These are phyloP conservation scores for Chlorodrepanis virens DNA, from an alignment of 2,113 vertebrate species.

Conservation along the genomic window DNA sequence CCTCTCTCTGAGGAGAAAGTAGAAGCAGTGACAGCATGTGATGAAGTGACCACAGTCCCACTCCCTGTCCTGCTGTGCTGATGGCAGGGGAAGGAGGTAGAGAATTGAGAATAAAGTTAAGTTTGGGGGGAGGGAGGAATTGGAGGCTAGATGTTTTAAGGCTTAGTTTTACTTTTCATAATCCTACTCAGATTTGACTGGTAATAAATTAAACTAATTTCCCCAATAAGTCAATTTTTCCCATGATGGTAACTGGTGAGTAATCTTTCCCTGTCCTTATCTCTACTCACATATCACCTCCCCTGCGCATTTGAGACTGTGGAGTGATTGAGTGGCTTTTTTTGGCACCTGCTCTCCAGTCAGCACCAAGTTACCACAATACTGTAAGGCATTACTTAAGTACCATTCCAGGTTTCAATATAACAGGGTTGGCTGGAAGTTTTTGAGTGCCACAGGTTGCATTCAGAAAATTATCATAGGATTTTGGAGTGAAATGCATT, in stretches of 20 bases:
- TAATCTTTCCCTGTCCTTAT: background rate
- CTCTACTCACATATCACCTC: background rate
- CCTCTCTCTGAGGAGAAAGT: background rate
- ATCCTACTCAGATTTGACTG: background rate
- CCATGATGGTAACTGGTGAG: background rate
- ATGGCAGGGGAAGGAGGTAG: background rate
- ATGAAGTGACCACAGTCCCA: background rate
- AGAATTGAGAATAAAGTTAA: background rate
- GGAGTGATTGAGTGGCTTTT: background rate
- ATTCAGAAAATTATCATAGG: background rate
- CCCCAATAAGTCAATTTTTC: background rate
- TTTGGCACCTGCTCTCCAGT: background rate
- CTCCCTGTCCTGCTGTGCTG: background rate
- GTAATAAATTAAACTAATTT: background rate
- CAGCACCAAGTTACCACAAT: background rate
- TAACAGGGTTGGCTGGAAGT: background rate
- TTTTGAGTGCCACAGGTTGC: background rate
- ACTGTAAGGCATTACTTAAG: background rate
- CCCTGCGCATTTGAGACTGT: background rate
- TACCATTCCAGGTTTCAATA: background rate
- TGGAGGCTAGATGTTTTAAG: background rate
- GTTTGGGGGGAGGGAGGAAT: background rate
- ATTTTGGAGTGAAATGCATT: background rate
- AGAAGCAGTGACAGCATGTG: background rate
- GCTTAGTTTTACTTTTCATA: background rate